Evolutionary conservation across 2,888 invertebrate genomes (phyloP).

Genomic region (Trichogramma dendrolimi): DNA sequence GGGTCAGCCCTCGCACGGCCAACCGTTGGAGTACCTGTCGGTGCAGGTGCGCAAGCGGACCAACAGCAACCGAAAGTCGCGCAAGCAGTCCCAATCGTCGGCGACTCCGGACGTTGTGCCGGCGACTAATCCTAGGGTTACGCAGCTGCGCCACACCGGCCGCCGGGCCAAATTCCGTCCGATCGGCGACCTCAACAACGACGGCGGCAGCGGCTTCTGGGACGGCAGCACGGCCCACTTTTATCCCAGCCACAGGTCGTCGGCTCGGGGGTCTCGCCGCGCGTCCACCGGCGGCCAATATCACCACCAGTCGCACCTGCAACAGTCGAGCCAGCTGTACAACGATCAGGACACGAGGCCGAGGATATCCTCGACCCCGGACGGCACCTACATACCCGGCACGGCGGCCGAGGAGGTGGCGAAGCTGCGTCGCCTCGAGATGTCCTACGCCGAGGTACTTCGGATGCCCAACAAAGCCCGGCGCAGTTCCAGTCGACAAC

Average conservation of each 20-base stretch:
- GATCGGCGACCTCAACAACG: slow-evolving; percentile 46
- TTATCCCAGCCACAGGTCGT: slow-evolving; percentile 50
- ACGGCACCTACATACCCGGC: slow-evolving; percentile 60
- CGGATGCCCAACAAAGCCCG: slow-evolving; percentile 64
- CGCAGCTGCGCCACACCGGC: slow-evolving; percentile 55
- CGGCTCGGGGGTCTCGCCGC: slow-evolving; percentile 53
- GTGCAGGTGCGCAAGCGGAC: slow-evolving; percentile 62
- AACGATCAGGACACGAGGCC: background rate
- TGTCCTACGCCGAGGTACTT: slow-evolving; percentile 81
- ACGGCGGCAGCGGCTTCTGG: slow-evolving; percentile 56
- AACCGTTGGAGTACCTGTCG: slow-evolving; percentile 71
- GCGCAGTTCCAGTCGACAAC: slow-evolving; percentile 11
- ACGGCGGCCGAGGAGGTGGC: slow-evolving; percentile 79
- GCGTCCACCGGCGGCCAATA: slow-evolving; percentile 9
- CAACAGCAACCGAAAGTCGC: slow-evolving; percentile 30
- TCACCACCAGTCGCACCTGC: slow-evolving; percentile 11
- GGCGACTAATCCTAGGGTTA: slow-evolving; percentile 62
- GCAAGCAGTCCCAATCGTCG: background rate
- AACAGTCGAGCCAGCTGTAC: slow-evolving; percentile 10
- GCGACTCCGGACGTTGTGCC: slow-evolving; percentile 16
- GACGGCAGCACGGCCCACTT: slow-evolving; percentile 70
- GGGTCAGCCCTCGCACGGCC: slow-evolving; percentile 55
- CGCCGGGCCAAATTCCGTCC: slow-evolving; percentile 58
- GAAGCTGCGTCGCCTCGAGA: slow-evolving; percentile 73
- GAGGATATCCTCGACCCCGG: slow-evolving; percentile 28